Conservation (phyloP, 2,113 vertebrate species). For the Pseudorectes ferrugineus region DNA sequence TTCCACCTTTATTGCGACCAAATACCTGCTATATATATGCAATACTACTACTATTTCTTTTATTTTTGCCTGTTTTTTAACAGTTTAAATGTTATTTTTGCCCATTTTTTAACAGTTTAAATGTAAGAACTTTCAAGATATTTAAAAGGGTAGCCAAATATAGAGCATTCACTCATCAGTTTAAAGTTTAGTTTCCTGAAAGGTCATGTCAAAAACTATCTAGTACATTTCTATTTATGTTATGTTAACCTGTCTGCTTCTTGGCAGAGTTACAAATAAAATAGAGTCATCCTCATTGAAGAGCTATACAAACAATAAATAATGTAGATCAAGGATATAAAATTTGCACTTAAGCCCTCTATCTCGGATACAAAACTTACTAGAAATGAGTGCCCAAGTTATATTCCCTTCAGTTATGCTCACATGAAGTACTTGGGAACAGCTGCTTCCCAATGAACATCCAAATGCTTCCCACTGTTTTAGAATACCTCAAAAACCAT, state of each 20-base stretch:
- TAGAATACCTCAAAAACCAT: not conserved
- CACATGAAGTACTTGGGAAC: not conserved
- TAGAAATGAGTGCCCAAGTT: not conserved
- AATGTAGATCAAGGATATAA: not conserved
- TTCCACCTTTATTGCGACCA: not conserved
- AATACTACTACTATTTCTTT: not conserved
- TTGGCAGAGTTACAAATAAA: not conserved
- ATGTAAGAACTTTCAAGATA: not conserved
- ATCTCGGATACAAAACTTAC: not conserved
- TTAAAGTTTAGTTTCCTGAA: not conserved
- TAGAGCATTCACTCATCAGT: not conserved
- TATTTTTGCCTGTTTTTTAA: not conserved
- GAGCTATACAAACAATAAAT: not conserved
- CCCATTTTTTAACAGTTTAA: not conserved
- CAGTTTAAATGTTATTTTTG: not conserved
- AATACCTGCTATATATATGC: not conserved
- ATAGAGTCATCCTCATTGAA: not conserved
- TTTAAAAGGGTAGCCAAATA: not conserved
- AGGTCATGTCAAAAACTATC: not conserved
- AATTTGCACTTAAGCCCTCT: not conserved
- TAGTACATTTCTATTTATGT: not conserved
- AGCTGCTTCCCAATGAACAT: not conserved
- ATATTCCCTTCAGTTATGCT: not conserved
- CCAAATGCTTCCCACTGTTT: not conserved
- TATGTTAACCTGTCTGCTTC: not conserved